phyloP scores from a whole-genome alignment of 2,113 vertebrate species.

The Oryctolagus cuniculus region mOryCun1.1 NC_091445.1:87703501-87704000 shows the following conservation, averaged over 20 bases:
- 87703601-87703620: constrained; percentile 79
- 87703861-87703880: constrained; percentile 79
- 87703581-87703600: constrained; percentile 79
- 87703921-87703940: constrained; percentile 74
- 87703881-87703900: constrained; percentile 77
- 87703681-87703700: constrained; percentile 70
- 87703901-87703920: constrained; percentile 55
- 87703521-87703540: constrained; percentile 70
- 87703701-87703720: constrained; percentile 85
- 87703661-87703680: constrained; percentile 77
- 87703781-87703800: constrained; percentile 63
- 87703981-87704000: constrained; percentile 48
- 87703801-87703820: constrained; percentile 72
- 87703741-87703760: constrained; percentile 80
- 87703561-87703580: constrained; percentile 72
- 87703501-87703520: constrained; percentile 78
- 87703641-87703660: constrained; percentile 69
- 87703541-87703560: constrained; percentile 64
- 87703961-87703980: constrained; percentile 44
- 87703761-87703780: constrained; percentile 80
- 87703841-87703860: constrained; percentile 72
- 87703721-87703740: constrained; percentile 81
- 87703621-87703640: constrained; percentile 81
- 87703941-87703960: constrained; percentile 56
- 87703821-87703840: constrained; percentile 78